phyloP scores from a whole-genome alignment of 2,113 vertebrate genomes.

The Pollachius pollachius region DNA sequence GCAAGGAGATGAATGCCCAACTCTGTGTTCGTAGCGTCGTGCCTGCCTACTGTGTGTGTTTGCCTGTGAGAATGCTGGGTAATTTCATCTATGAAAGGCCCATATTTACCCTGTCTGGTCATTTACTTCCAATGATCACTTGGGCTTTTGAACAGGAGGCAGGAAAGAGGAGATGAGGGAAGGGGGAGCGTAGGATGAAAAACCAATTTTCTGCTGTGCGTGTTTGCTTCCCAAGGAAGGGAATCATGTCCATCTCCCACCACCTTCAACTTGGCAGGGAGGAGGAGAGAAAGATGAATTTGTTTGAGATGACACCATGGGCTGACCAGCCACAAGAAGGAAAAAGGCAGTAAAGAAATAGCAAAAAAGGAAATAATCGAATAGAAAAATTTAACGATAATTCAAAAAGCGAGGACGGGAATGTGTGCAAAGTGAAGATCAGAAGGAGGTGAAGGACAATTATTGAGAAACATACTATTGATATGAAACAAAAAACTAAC shows the following conservation, averaged over 20 bases:
- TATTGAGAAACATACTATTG: too few species aligned
- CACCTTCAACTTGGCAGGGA: conserved; percentile 7
- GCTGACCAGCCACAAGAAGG: background rate
- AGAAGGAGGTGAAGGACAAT: too few species aligned
- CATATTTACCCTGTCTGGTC: conserved; percentile 21
- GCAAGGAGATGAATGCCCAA: conserved; percentile 1
- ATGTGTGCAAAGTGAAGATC: too few species aligned
- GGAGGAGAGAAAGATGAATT: background rate
- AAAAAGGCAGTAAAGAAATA: background rate
- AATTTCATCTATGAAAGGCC: conserved; percentile 14
- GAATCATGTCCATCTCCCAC: conserved; percentile 26
- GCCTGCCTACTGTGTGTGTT: conserved; percentile 1
- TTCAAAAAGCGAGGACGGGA: too few species aligned
- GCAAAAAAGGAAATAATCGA: background rate
- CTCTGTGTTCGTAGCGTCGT: conserved; percentile 7
- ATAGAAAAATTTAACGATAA: background rate
- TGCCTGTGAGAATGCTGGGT: conserved; percentile 8
- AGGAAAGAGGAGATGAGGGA: background rate
- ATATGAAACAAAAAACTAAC: too few species aligned
- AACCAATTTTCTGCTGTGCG: conserved; percentile 23
- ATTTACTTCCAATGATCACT: conserved; percentile 22
- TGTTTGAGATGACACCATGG: background rate
- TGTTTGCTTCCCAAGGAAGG: conserved; percentile 16
- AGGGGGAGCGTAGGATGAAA: conserved; percentile 3
- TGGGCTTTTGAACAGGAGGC: conserved; percentile 20